Evolutionary conservation across 2,113 vertebrate species (phyloP), one percentile per base, ranked within the genome.

Genomic region (Toxotes chatareus): DNA sequence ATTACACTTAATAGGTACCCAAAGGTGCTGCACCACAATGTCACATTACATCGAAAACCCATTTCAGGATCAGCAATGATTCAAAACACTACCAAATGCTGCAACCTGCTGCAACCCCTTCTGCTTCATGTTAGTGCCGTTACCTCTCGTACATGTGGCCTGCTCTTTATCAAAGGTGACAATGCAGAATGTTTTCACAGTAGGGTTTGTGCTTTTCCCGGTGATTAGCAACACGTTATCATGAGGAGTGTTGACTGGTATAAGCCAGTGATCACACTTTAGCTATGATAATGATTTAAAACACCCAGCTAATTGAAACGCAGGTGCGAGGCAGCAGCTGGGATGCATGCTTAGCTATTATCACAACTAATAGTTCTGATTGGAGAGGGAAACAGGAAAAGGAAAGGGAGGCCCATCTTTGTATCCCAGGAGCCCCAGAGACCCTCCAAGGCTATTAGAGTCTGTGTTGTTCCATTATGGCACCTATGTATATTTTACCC

Each of bases 331-430:
- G 88, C 80, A 85, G 86, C 93, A 95, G 93, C 92, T 94, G 93
- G 78, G 65, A 82, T 53, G 78, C 57, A 23, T 76, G 83, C 84
- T 66, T 32, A 55, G 84, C 76, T 76, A 93, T 94, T 93, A 93
- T 90, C 90, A 82, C 88, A 53, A 36, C 76, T 91, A 89, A 94
- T 91, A 85, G 86, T 91, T 89, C 79, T 79, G 84, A 90, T 86
- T 63, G 31, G 86, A 83, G 87, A 55, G 49, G 86, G 75, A 86
- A 87, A 79, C 83, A 74, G 56, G 71, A 63, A 66, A 42, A 68
- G 71, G 49, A 27, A 74, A 70, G 46, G 66, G 82, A 60, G 84
- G 57, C 69, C 69, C 70, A 10, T 76, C 65, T 71, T 59, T 56
- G 53, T 21, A 51, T 83, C 89, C 79, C 83, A 32, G 55, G 84